These are phyloP conservation scores for Lipophrys pholis DNA, from an alignment of 2,113 vertebrate genomes.

Conservation along the genomic window DNA sequence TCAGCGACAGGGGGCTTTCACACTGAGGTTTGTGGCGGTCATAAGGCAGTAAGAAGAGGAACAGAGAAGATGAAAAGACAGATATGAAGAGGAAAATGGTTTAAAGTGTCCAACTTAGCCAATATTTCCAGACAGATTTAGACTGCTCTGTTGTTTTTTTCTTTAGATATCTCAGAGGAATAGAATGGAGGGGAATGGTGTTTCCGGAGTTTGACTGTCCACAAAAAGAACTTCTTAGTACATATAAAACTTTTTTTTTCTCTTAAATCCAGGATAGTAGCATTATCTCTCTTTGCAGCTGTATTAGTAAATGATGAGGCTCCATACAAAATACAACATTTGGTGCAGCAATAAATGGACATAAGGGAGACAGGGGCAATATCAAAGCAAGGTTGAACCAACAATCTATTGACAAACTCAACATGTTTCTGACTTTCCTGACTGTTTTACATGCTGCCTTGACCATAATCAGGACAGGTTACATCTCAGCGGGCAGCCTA, in stretches of 20 bases:
- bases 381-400: neutral
- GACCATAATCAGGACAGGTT: neutral
- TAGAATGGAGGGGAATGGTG: slow-evolving; percentile 5
- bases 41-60: slow-evolving; percentile 41
- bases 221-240: neutral
- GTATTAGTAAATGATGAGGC: slow-evolving; percentile 18
- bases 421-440: neutral
- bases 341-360: slow-evolving; percentile 26
- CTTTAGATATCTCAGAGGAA: slow-evolving; percentile 10
- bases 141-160: neutral
- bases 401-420: neutral
- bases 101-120: slow-evolving; percentile 23
- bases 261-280: neutral
- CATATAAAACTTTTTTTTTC: slow-evolving; percentile 6
- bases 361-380: neutral
- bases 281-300: neutral
- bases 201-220: neutral
- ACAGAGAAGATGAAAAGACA: slow-evolving; percentile 18
- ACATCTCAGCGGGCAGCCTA: no score
- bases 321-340: slow-evolving; percentile 13
- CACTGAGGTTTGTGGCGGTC: slow-evolving; percentile 16
- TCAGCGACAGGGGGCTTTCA: slow-evolving; percentile 51
- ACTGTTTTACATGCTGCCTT: neutral
- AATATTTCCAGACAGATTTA: slow-evolving; percentile 35
- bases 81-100: slow-evolving; percentile 30